Evolutionary conservation across 2,113 vertebrate species (phyloP).

Genomic region (Alces alces): DNA sequence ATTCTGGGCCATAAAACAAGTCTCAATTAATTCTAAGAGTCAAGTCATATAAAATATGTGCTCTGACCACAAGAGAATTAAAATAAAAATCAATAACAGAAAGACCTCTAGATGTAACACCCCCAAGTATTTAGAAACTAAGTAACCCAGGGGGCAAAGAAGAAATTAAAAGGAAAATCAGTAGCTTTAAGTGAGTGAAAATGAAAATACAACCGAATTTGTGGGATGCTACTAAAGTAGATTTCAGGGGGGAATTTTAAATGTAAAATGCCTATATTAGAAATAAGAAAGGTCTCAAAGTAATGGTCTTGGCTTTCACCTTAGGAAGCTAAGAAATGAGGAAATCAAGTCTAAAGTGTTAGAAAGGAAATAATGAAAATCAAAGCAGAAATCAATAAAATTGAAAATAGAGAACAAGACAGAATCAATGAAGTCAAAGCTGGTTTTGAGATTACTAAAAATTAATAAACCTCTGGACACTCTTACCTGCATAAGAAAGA

Average conservation of each 20-base stretch:
- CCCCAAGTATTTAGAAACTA: background rate
- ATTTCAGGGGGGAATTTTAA: background rate
- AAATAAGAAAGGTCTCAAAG: background rate
- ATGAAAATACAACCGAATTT: background rate
- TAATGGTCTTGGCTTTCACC: background rate
- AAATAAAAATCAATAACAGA: background rate
- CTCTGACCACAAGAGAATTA: background rate
- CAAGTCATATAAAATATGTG: background rate
- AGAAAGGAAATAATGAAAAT: background rate
- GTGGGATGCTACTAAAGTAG: background rate
- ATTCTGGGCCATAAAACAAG: background rate
- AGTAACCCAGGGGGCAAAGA: background rate
- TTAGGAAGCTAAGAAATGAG: background rate
- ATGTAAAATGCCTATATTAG: background rate
- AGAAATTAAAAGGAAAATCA: background rate
- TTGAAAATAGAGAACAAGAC: background rate
- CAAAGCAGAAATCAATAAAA: background rate
- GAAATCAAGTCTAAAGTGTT: background rate
- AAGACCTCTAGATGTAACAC: background rate
- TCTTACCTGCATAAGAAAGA: background rate
- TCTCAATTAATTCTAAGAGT: background rate
- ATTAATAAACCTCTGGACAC: background rate
- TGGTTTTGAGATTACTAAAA: background rate
- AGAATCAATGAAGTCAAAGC: background rate
- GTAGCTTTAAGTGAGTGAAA: background rate